These are phyloP conservation scores for Tyrophagus putrescentiae DNA, from an alignment of 1,140 invertebrate species.

Conservation along the genomic window DNA sequence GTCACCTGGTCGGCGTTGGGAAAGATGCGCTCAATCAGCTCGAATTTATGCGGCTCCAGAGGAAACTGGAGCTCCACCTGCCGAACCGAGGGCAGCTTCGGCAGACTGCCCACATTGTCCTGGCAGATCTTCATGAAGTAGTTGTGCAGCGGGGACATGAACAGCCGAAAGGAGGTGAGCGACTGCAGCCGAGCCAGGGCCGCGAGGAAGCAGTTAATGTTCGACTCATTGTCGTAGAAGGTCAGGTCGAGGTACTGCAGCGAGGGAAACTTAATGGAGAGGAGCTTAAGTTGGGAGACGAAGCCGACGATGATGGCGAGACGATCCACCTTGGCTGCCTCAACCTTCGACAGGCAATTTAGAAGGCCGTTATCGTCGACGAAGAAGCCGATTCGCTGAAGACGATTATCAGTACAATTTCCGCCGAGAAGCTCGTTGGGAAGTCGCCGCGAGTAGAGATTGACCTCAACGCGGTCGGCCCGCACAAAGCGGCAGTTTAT, in stretches of 20 bases:
- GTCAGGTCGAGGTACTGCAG: slow-evolving; percentile 2
- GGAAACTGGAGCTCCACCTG: slow-evolving; percentile 4
- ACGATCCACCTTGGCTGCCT: not conserved
- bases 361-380: not conserved
- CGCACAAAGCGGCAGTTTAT: not conserved
- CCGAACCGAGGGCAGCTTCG: not conserved
- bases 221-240: slow-evolving; percentile 2
- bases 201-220: not conserved
- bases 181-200: not conserved
- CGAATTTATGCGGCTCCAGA: not conserved
- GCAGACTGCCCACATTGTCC: not conserved
- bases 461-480: not conserved
- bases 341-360: not conserved
- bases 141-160: slow-evolving; percentile 1
- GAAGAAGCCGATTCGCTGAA: not conserved
- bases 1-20: not conserved
- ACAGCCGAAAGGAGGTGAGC: not conserved
- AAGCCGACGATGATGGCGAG: not conserved
- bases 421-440: not conserved
- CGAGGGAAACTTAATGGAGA: not conserved
- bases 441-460: not conserved
- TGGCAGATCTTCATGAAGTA: slow-evolving; percentile 1
- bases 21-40: slow-evolving; percentile 1
- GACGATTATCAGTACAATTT: too few species aligned
- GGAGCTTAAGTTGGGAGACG: not conserved